A percentile compares a stretch with the other conserved stretches of the same genome.
Evolutionary conservation across 2,113 vertebrate species (phyloP).

Genomic region (Sceloporus undulatus): DNA sequence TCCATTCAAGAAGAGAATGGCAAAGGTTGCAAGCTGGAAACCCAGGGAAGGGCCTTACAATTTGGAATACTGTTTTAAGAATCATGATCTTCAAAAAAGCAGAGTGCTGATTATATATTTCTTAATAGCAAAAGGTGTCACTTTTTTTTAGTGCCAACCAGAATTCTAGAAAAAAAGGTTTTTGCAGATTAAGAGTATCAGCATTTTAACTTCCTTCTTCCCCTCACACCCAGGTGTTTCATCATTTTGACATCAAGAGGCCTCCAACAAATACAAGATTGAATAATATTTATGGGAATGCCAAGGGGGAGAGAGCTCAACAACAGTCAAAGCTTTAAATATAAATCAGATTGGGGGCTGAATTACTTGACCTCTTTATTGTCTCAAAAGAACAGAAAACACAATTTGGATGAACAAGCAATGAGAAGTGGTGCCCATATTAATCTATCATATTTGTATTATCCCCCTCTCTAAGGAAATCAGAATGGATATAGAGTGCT

Average conservation of each 20-base stretch:
- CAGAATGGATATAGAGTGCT: neutral
- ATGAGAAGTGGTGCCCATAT: neutral
- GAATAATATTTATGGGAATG: too few relatives aligned
- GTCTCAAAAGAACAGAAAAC: too few relatives aligned
- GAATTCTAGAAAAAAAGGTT: neutral
- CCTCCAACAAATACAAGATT: too few relatives aligned
- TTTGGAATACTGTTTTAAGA: neutral
- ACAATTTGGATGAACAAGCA: too few relatives aligned
- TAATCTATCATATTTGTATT: neutral
- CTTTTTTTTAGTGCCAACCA: too few relatives aligned
- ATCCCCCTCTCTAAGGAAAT: neutral
- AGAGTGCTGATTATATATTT: neutral
- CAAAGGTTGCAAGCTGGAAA: neutral
- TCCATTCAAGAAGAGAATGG: neutral
- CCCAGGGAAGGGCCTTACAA: neutral
- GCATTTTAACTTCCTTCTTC: neutral
- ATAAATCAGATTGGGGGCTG: neutral
- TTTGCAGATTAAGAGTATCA: neutral
- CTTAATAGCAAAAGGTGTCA: too few relatives aligned
- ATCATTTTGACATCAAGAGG: neutral
- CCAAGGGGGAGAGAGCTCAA: neutral
- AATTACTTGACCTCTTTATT: too few relatives aligned
- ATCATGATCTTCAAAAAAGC: neutral
- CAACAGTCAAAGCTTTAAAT: neutral
- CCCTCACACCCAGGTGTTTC: too few relatives aligned